A percentile compares a stretch with the other conserved stretches of the same genome.
phyloP scores from a whole-genome alignment of 1,140 invertebrate genomes.

The Melanaphis sacchari region DNA sequence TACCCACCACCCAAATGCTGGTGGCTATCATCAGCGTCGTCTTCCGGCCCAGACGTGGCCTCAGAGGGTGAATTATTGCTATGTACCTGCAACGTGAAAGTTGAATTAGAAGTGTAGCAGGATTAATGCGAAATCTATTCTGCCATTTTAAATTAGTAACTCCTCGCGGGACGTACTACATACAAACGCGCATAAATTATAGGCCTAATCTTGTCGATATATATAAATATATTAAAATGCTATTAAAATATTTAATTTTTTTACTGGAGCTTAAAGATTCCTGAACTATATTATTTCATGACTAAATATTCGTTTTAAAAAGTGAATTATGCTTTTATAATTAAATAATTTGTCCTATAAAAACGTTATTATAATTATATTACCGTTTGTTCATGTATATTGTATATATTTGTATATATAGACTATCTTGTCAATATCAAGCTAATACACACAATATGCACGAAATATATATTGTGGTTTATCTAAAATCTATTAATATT shows the following conservation, averaged over 20 bases:
- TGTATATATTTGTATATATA: too few relatives aligned
- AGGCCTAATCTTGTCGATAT: neutral
- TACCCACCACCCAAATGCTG: constrained; percentile 81
- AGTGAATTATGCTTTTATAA: too few relatives aligned
- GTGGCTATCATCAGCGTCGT: constrained; percentile 82
- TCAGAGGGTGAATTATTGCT: constrained; percentile 89
- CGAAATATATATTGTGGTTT: too few relatives aligned
- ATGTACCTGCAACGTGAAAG: constrained; percentile 74
- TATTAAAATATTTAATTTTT: neutral
- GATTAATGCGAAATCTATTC: neutral
- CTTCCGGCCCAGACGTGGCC: constrained; percentile 81
- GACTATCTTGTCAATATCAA: too few relatives aligned
- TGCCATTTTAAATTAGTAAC: neutral
- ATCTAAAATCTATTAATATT: too few relatives aligned
- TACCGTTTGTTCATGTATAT: too few relatives aligned
- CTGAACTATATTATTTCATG: neutral
- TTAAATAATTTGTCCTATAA: too few relatives aligned
- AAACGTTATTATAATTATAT: too few relatives aligned
- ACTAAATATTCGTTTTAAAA: neutral
- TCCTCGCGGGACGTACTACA: neutral
- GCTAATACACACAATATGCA: too few relatives aligned
- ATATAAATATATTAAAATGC: neutral
- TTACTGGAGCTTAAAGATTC: neutral
- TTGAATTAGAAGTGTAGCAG: neutral
- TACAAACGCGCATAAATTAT: neutral